These are phyloP conservation scores for Anoplolepis gracilipes DNA, from an alignment of 1,140 invertebrate species.

Conservation along the genomic window DNA sequence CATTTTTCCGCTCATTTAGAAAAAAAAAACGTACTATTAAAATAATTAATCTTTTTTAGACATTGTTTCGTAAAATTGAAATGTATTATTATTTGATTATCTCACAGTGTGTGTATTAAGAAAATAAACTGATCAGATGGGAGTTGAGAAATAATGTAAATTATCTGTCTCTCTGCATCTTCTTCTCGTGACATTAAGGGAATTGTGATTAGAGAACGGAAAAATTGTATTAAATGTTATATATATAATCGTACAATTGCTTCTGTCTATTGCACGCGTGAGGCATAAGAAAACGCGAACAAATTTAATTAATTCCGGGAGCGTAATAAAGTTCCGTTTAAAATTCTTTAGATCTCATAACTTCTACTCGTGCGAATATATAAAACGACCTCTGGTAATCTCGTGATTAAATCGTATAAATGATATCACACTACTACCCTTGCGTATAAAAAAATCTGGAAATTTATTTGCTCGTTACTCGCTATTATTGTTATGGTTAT, in stretches of 20 bases:
- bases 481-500: not conserved
- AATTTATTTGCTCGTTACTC: conserved; percentile 23
- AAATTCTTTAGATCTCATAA: conserved; percentile 33
- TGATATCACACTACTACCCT: not conserved
- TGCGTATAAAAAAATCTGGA: not conserved
- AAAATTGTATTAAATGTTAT: not conserved
- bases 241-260: conserved; percentile 4
- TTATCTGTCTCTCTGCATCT: not conserved
- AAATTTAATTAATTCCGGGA: conserved; percentile 49
- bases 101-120: not conserved
- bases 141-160: not conserved
- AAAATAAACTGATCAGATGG: not conserved
- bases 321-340: conserved; percentile 22
- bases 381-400: not conserved
- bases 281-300: conserved; percentile 3
- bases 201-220: not conserved
- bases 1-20: not conserved
- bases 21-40: not conserved
- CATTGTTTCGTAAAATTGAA: not conserved
- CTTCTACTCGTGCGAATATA: conserved; percentile 10
- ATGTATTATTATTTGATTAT: conserved; percentile 1
- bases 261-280: conserved; percentile 9
- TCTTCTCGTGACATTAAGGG: not conserved
- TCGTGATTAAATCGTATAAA: not conserved
- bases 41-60: not conserved